These are phyloP conservation scores for Mactromeris polynyma DNA, from an alignment of 2,888 invertebrate species.

Conservation along the genomic window DNA sequence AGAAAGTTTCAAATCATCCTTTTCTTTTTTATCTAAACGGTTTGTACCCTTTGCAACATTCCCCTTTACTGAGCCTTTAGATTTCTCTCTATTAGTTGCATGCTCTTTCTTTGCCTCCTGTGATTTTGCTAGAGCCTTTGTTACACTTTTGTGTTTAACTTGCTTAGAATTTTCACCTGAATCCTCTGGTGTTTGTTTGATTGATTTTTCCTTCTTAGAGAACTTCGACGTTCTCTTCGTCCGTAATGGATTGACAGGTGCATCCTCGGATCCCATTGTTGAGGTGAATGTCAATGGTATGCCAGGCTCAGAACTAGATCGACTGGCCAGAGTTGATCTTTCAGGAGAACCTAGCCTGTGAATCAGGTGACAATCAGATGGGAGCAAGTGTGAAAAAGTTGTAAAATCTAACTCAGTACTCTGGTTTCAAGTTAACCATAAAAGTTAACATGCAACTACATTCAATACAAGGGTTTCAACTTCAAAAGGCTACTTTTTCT, in stretches of 20 bases:
- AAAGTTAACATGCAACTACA: no score
- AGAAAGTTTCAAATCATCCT: not conserved
- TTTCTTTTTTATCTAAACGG: not conserved
- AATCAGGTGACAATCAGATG: not conserved
- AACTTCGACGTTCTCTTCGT: not conserved
- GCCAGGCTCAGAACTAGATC: conserved; percentile 15
- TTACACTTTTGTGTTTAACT: not conserved
- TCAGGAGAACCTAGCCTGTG: not conserved
- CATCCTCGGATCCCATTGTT: not conserved
- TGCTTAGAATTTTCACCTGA: not conserved
- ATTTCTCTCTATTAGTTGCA: not conserved
- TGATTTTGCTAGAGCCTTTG: no score
- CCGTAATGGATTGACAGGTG: not conserved
- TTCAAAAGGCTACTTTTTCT: no score
- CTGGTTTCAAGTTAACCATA: no score
- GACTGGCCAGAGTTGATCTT: not conserved
- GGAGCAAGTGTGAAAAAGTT: no score
- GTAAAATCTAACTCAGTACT: no score
- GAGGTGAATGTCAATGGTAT: not conserved
- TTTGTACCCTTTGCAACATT: not conserved
- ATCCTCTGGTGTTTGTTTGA: not conserved
- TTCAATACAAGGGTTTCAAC: no score
- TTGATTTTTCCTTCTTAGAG: not conserved
- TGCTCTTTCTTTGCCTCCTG: no score
- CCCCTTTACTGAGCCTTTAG: not conserved